These are phyloP conservation scores for Machimus rusticus DNA, from an alignment of 2,888 invertebrate species.

Conservation along the genomic window DNA sequence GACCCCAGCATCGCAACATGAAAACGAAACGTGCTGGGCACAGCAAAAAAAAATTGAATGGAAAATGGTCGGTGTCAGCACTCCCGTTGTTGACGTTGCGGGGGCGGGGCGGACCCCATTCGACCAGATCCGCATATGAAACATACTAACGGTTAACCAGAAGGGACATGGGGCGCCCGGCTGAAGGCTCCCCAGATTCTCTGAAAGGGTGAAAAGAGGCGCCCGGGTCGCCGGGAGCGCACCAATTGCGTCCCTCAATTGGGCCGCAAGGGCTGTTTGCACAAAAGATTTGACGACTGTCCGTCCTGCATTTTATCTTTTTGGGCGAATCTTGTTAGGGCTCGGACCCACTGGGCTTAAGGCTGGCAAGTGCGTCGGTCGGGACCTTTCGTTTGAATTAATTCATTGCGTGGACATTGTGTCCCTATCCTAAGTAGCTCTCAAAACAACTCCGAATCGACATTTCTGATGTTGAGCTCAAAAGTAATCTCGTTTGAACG, in stretches of 20 bases:
- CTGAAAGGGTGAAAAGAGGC: slow-evolving; percentile 17
- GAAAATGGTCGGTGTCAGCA: slow-evolving; percentile 29
- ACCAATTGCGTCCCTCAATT: slow-evolving; percentile 38
- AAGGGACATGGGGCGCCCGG: background rate
- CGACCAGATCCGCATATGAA: slow-evolving; percentile 3
- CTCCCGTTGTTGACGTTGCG: background rate
- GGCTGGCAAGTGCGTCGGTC: background rate
- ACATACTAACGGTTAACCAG: background rate
- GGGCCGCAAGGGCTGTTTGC: slow-evolving; percentile 37
- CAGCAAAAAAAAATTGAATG: slow-evolving; percentile 31
- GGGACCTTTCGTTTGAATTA: background rate
- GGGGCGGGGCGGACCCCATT: background rate
- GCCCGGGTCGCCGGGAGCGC: background rate
- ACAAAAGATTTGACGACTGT: slow-evolving; percentile 35
- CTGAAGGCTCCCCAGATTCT: background rate
- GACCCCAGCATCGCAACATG: background rate
- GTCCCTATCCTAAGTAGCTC: background rate
- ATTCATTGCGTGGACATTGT: background rate
- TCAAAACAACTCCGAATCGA: background rate
- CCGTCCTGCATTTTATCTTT: slow-evolving; percentile 20
- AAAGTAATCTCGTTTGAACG: background rate
- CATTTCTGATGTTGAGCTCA: background rate
- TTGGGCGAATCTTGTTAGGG: background rate
- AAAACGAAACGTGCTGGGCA: slow-evolving; percentile 4
- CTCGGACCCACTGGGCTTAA: background rate